Evolutionary conservation across 23 tunicate species (phyloP), one percentile per base, ranked within the genome.

Genomic region (Trididemnum miniatum): DNA sequence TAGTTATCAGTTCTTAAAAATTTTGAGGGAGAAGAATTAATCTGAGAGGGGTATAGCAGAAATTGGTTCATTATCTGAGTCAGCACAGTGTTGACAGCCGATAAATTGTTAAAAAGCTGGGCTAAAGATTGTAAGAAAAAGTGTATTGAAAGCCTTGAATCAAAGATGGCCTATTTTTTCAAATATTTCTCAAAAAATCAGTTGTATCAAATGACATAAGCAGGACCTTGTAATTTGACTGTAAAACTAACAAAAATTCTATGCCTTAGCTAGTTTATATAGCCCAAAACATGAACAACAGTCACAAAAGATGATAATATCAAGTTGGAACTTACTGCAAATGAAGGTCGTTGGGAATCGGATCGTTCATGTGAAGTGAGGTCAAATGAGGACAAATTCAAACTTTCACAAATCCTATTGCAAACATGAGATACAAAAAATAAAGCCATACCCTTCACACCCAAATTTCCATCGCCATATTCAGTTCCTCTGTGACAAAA

Each of bases 391-490:
- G 98, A 93, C 37, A 93, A 64, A 52, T 93, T 93, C 38, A 93
- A 82, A 67, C 98, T 93, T 39, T 64, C 67, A 52, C 98, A 93
- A 20, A 93, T 93, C 31, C 54, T 75, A 80, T 93, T 93, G 89
- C 98, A 93, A 35, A 84, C 89, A 78, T 95, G 99, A 18, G 99
- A 95, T 28, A 73, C 79, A 79, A 95, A 89, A 63, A 95, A 91
- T 18, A 91, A 65, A 15, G 84, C 92, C 99, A 95, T 95, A 64
- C 99, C 99, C 35, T 83, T 86, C 20, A 90, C 88, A 4, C 99
- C 99, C n/a, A 95, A 76, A 72, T 95, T 95, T 0, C 99, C 99
- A 37, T 87, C 93, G 18, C 99, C 99, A 83, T 95, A 95, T 76
- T 95, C 99, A 18, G 95, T 90, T 32, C 99, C 99, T 36, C 98